Evolutionary conservation across 2,888 invertebrate species (phyloP), one percentile per base, ranked within the genome.

Genomic region (Hydrotaea cyrtoneurina): DNA sequence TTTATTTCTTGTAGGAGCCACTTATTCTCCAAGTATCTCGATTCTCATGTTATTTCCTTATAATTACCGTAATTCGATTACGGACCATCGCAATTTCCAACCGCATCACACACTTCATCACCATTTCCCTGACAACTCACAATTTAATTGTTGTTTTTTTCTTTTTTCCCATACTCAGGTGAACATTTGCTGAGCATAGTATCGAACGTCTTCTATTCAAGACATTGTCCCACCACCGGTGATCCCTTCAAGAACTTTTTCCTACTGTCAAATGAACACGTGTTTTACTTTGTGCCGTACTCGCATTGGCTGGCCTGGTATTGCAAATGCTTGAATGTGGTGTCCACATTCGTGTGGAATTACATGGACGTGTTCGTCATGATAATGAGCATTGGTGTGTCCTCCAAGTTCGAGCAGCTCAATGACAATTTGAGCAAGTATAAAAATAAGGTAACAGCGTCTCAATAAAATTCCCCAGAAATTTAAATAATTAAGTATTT

Each of bases 301-400:
- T 89, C 91, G 10, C 11, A 80, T 2, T 55, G 83, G 26, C 64
- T 90, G 86, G 91, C 89, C 0, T 74, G 90, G 72, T 87, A 88
- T 86, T 91, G 89, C 3, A 91, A 91, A 83, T n/a, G 90, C 0
- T 78, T 94, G 75, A 94, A 95, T 86, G 87, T 95, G 2, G 88
- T 95, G 4, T 94, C 94, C 2, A 96, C 96, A 0, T 94, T 95
- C 74, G 93, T 94, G 0, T 96, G 96, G 96, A 96, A 95, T 88
- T 96, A 95, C 82, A 95, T 95, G 91, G 96, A 96, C 89, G 91
- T 96, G 72, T 94, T 96, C 87, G 94, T 96, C 23, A 96, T 96
- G 89, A 89, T 96, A n/a, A 93, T 96, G 19, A 95, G 96, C 90
- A 93, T 95, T 89, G 95, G 95, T 0, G 90, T 96, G 71, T 92